These are phyloP conservation scores for Diaphora mendica DNA, from an alignment of 2,888 invertebrate genomes.

Conservation along the genomic window DNA sequence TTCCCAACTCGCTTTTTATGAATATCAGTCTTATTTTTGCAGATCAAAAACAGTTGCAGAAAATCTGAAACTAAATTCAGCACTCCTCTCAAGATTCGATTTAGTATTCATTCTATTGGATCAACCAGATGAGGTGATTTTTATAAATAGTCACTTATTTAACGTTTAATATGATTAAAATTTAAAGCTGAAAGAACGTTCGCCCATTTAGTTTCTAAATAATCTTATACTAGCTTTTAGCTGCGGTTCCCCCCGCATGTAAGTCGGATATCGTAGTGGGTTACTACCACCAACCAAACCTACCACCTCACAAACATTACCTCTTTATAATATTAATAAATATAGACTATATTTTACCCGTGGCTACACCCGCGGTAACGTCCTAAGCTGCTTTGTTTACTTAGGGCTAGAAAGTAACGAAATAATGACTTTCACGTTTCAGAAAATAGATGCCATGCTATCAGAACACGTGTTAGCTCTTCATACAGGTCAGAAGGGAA, in stretches of 20 bases:
- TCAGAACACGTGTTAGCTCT: conserved; percentile 94
- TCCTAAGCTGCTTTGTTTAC: too few species aligned
- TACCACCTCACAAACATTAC: too few species aligned
- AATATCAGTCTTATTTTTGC: conserved; percentile 27
- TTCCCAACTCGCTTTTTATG: neutral
- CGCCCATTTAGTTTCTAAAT: neutral
- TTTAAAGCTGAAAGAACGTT: neutral
- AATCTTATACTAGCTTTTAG: too few species aligned
- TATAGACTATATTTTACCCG: too few species aligned
- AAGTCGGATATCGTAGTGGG: too few species aligned
- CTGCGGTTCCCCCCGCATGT: too few species aligned
- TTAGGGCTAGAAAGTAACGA: neutral
- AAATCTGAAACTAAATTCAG: conserved; percentile 94
- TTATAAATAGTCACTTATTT: neutral
- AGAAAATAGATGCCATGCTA: conserved; percentile 91
- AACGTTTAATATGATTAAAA: neutral
- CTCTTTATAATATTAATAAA: too few species aligned
- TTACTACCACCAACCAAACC: too few species aligned
- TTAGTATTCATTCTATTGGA: conserved; percentile 96
- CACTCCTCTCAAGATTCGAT: conserved; percentile 96
- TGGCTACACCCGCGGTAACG: too few species aligned
- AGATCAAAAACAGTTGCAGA: conserved; percentile 94
- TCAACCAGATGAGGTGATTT: conserved; percentile 91
- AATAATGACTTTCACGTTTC: conserved; percentile 52
- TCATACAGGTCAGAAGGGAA: conserved; percentile 85